Base-by-base conservation (phyloP, 1,140 invertebrate species). In the Bombus ignitus region DNA sequence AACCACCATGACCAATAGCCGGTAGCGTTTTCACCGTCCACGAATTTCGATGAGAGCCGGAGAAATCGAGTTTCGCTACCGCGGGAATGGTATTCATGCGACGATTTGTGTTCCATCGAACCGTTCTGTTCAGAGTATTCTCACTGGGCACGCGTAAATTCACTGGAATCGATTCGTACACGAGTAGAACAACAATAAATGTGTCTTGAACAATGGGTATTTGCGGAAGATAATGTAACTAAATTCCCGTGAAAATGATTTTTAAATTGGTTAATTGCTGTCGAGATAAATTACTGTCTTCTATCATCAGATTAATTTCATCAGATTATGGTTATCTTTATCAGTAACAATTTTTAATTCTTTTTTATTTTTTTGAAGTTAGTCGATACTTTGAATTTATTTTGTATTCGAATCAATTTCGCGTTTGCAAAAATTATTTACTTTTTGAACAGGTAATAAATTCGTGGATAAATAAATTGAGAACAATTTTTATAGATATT, bases 1-100 rank as follows among this genome's bases (percentile, higher is more conserved):
- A 62, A 39, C 53, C 28, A 5, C 47, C 18, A 15, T n/a, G 35
- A 3, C 39, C 71, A 59, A 53, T 35, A 79, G 10, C 3, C 18
- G 22, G 9, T 39, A 28, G 37, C 35, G 37, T 83, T 87, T 83
- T 87, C 87, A 79, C 79, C 44, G 73, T 53, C 47, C 18, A 53
- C 18, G 59, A 87, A 87, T 88, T 87, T 88, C 80, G 70, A 79
- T 53, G 68, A 79, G 75, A 87, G 57, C 42, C 25, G 42, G 81
- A 65, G 87, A 84, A 87, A 87, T 87, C 80, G 32, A 18, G 70
- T 80, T 62, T 73, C 70, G 76, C 65, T 53, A 65, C 65, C 76
- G 39, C 57, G 81, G 22, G 71, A 84, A 71, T 71, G 44, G 44
- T 76, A 84, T 85, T 88, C 76, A 37, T 71, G 71, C 81, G 42